phyloP scores from a whole-genome alignment of 2,113 vertebrate genomes.

The Ophthalmolycus amberensis region DNA sequence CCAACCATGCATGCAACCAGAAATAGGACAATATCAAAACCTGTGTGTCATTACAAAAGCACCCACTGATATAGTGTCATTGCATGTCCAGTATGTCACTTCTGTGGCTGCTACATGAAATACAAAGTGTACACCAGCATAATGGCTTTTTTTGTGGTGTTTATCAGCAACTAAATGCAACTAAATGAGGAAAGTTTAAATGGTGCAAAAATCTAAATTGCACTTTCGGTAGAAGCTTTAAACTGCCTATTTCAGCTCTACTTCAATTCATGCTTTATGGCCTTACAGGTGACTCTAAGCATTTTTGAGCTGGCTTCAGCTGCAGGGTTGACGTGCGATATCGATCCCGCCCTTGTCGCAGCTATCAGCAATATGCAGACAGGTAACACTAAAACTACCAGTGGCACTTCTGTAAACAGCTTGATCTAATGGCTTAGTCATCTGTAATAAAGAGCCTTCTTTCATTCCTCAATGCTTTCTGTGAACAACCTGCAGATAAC shows the following conservation, averaged over 20 bases:
- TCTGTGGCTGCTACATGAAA: not conserved
- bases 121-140: not conserved
- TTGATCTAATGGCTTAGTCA: not conserved
- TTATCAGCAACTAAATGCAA: not conserved
- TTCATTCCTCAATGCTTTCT: not conserved
- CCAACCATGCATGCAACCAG: slow-evolving; percentile 59
- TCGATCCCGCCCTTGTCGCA: slow-evolving; percentile 88
- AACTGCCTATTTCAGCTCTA: not conserved
- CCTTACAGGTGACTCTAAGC: slow-evolving; percentile 86
- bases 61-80: slow-evolving; percentile 23
- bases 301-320: slow-evolving; percentile 91
- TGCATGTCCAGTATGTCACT: slow-evolving; percentile 6
- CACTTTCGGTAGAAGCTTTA: no score
- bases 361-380: slow-evolving; percentile 86
- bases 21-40: slow-evolving; percentile 63
- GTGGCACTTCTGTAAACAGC: not conserved
- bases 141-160: not conserved
- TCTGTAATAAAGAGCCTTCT: not conserved
- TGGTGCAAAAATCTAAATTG: not conserved
- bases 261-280: not conserved
- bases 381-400: slow-evolving; percentile 76
- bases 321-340: slow-evolving; percentile 88
- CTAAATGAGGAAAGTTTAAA: not conserved
- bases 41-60: slow-evolving; percentile 43
- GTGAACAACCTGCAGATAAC: slow-evolving; percentile 80